phyloP scores from a whole-genome alignment of 2,888 invertebrate genomes.

The Agrilus biguttatus region DNA sequence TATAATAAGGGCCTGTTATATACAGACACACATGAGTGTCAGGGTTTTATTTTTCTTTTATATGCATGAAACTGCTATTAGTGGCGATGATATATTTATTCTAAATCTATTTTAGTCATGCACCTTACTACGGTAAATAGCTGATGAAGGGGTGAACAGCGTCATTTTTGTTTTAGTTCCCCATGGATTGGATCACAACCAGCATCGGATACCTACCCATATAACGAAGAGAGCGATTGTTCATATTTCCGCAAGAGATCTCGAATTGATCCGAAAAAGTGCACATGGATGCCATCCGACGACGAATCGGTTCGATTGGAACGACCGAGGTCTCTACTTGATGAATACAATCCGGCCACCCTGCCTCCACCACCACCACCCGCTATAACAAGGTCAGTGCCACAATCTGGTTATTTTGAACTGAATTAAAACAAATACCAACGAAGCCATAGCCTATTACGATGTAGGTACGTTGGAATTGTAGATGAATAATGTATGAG shows the following conservation, averaged over 20 bases:
- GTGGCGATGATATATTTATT: no score
- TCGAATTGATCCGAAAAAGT: slow-evolving; percentile 60
- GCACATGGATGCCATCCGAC: slow-evolving; percentile 67
- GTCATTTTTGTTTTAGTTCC: slow-evolving; percentile 29
- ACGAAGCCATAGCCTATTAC: not conserved
- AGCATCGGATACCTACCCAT: slow-evolving; percentile 44
- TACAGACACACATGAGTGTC: no score
- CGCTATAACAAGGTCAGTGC: slow-evolving; percentile 41
- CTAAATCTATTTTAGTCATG: no score
- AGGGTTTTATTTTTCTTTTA: no score
- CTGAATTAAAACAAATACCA: not conserved
- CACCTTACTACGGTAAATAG: no score
- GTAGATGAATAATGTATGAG: not conserved
- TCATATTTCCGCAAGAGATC: slow-evolving; percentile 71
- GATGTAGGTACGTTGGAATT: not conserved
- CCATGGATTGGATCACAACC: slow-evolving; percentile 38
- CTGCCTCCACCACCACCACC: slow-evolving; percentile 40
- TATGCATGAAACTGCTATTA: no score
- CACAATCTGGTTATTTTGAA: slow-evolving; percentile 28
- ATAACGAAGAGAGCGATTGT: slow-evolving; percentile 61
- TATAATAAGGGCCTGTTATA: no score
- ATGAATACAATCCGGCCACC: slow-evolving; percentile 32
- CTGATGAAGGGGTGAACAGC: not conserved
- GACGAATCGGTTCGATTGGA: slow-evolving; percentile 60
- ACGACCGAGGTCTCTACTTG: slow-evolving; percentile 40